Evolutionary conservation across 2,113 vertebrate genomes (phyloP).

Genomic region (Callionymus lyra): DNA sequence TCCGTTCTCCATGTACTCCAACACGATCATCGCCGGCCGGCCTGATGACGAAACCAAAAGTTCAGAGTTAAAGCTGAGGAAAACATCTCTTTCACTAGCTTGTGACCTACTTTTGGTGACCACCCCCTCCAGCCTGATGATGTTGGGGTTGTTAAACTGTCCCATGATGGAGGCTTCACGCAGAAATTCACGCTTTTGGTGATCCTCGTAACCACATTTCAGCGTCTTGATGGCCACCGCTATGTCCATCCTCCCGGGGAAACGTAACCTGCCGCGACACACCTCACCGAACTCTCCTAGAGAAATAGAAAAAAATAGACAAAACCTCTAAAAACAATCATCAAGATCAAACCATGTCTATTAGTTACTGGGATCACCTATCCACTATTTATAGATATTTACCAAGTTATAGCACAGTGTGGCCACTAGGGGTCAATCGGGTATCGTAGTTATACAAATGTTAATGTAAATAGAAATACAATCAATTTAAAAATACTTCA

Average conservation of each 20-base stretch:
- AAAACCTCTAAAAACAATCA: too few species aligned
- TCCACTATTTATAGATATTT: too few species aligned
- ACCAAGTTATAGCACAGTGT: too few species aligned
- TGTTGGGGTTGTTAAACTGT: conserved; percentile 92
- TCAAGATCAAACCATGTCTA: too few species aligned
- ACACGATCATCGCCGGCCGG: conserved; percentile 92
- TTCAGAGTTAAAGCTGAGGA: neutral
- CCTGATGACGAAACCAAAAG: conserved; percentile 57
- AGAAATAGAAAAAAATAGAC: conserved; percentile 3
- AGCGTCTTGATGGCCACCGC: conserved; percentile 94
- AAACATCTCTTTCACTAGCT: neutral
- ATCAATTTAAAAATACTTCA: neutral
- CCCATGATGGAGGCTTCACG: conserved; percentile 96
- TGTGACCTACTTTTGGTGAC: conserved; percentile 86
- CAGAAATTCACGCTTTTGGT: conserved; percentile 87
- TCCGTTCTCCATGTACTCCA: conserved; percentile 95
- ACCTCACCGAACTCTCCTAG: conserved; percentile 97
- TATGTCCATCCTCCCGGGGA: conserved; percentile 85
- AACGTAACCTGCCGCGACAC: conserved; percentile 85
- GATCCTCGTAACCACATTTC: conserved; percentile 87
- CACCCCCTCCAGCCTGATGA: conserved; percentile 91
- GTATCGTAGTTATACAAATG: too few species aligned
- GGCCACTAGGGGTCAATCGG: too few species aligned
- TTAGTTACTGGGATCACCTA: too few species aligned
- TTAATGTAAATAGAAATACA: neutral